Evolutionary conservation across 1,140 invertebrate species (phyloP).

Genomic region (Subanguina moxae): DNA sequence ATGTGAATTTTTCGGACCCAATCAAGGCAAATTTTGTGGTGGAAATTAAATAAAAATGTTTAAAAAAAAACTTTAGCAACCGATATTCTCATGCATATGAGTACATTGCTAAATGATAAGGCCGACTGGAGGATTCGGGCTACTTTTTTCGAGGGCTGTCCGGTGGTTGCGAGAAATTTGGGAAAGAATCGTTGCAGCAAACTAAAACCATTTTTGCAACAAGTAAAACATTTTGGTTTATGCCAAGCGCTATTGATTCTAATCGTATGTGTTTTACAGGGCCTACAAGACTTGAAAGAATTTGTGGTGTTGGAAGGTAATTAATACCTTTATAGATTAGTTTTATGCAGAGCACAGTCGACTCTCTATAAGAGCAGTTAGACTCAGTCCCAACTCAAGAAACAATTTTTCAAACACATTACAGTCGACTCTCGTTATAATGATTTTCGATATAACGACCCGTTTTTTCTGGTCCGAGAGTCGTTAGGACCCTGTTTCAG

Average conservation of each 20-base stretch:
- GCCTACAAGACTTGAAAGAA: conserved; percentile 45
- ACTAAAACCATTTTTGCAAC: conserved; percentile 42
- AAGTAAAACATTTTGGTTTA: conserved; percentile 30
- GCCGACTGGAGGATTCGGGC: conserved; percentile 39
- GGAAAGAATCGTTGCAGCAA: conserved; percentile 33
- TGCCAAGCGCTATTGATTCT: no score
- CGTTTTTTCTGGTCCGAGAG: no score
- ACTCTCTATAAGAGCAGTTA: no score
- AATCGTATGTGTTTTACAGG: conserved; percentile 18
- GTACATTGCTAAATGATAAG: conserved; percentile 42
- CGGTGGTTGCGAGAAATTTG: conserved; percentile 33
- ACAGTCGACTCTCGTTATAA: no score
- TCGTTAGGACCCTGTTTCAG: no score
- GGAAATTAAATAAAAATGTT: not conserved
- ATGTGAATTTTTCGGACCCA: conserved; percentile 43
- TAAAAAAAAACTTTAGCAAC: conserved; percentile 11
- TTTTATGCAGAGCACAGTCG: no score
- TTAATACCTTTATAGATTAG: no score
- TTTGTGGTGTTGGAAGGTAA: conserved; percentile 32
- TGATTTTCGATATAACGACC: no score
- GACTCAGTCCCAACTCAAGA: no score
- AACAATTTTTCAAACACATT: no score
- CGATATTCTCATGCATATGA: conserved; percentile 51
- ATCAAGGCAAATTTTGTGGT: conserved; percentile 22
- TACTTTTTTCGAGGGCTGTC: conserved; percentile 38